Evolutionary conservation across 1,140 invertebrate genomes (phyloP), one percentile per base, ranked within the genome.

Genomic region (Macrobrachium nipponense): DNA sequence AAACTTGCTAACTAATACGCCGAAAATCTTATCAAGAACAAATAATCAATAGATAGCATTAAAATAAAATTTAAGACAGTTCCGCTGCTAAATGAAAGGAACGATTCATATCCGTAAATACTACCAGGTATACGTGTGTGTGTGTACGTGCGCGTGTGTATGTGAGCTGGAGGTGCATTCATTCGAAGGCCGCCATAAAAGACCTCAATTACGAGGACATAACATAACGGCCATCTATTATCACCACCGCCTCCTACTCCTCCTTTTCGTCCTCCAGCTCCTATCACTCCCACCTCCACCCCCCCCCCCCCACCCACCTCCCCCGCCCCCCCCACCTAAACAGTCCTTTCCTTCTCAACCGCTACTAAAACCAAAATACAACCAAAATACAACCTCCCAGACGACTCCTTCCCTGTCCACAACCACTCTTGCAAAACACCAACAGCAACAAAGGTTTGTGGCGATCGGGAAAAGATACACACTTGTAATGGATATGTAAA

Each of bases 121-220:
- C 73, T 76, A 10, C 17, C 23, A 12, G 44, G 72, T 44, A 27
- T 75, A 58, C 58, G 23, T 75, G 72, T 75, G 72, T 73, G 70
- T 70, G 10, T 11, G 62, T 64, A 5, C 20, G n/a, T n/a, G 62
- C 20, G 62, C 20, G 62, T 64, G 62, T 64, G 62, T 64, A 3
- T 68, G 64, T n/a, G 43, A 18, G 20, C 27, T 1, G 7, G 27
- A 18, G 43, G 20, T 51, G 51, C 51, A 51, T 51, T 51, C 51
- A 51, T 51, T 51, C 8, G 51, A 51, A 51, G 51, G 51, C 12
- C 12, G 51, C 51, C 51, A 51, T 51, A 10, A 12, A 2, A 51
- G 51, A 7, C 51, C 8, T 7, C 51, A 51, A 51, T 51, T 51
- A 51, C 51, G 12, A 51, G 51, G 51, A 12, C 51, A 8, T 51